Evolutionary conservation across 2,797 vertebrate genomes (phyloP).

Genomic region (Cheirogaleus major): DNA sequence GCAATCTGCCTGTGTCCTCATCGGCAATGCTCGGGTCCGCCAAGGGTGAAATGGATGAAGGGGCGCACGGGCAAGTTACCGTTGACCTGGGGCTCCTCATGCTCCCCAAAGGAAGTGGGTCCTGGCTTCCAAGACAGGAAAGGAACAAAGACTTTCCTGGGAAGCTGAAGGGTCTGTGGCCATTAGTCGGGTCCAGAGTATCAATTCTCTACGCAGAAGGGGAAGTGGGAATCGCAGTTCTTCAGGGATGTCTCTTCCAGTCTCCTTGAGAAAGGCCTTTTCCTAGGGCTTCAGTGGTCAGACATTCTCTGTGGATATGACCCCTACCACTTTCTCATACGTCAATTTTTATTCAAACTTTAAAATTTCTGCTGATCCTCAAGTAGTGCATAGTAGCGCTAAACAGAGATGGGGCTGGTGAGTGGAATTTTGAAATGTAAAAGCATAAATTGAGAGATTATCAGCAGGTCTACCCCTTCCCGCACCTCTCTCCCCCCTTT

Average conservation of each 20-base stretch:
- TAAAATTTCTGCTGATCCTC: neutral
- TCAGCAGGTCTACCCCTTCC: neutral
- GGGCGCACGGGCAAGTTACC: neutral
- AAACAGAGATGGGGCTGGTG: neutral
- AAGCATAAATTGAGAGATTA: neutral
- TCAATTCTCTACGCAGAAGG: neutral
- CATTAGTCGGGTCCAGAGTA: neutral
- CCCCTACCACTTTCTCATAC: neutral
- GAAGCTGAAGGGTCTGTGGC: neutral
- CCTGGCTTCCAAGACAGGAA: neutral
- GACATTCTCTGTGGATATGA: neutral
- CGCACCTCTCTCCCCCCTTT: neutral
- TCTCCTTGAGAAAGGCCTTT: neutral
- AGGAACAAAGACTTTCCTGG: neutral
- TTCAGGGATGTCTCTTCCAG: neutral
- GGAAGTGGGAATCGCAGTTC: neutral
- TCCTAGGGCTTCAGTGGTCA: neutral
- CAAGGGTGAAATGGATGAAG: neutral
- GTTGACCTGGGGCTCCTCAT: neutral
- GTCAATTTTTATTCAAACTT: neutral
- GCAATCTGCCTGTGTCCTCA: conserved; percentile 57
- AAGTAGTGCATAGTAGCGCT: neutral
- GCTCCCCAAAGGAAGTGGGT: neutral
- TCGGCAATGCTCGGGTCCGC: neutral
- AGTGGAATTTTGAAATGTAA: neutral